Percentiles rank a stretch among this genome's conserved stretches.
These are phyloP conservation scores for Muntiacus reevesi DNA, from an alignment of 2,113 vertebrate species.

Conservation along the genomic window DNA sequence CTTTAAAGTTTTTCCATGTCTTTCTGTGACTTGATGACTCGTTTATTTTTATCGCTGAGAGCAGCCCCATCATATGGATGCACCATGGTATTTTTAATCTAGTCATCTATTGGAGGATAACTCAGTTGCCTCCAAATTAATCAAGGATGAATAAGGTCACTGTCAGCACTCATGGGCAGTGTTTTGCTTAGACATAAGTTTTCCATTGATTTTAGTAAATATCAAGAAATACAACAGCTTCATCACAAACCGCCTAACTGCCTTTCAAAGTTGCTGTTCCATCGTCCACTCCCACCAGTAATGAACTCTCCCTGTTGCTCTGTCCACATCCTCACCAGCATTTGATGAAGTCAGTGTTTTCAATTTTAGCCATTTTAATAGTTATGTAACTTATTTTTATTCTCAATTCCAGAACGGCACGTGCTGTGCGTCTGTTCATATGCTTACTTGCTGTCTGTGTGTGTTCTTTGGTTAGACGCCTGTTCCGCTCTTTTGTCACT, in stretches of 20 bases:
- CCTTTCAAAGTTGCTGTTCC: not conserved
- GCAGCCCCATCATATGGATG: not conserved
- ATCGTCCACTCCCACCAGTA: not conserved
- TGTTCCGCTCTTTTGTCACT: not conserved
- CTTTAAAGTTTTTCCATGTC: not conserved
- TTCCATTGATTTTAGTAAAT: not conserved
- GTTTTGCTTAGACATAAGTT: not conserved
- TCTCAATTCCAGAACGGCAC: not conserved
- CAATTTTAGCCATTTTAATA: not conserved
- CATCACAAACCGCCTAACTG: not conserved
- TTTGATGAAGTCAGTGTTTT: not conserved
- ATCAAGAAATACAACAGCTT: not conserved
- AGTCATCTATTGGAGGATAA: not conserved
- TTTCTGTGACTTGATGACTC: not conserved
- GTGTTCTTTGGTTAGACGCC: not conserved
- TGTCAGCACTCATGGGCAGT: not conserved
- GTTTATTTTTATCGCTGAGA: not conserved
- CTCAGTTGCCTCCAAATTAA: not conserved
- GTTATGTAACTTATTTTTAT: not conserved
- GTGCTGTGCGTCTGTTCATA: not conserved
- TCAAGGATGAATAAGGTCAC: not conserved
- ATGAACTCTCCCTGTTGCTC: not conserved
- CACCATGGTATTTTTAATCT: not conserved
- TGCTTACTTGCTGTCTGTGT: not conserved
- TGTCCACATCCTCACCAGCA: not conserved